Evolutionary conservation across 2,113 vertebrate species (phyloP), one percentile per base, ranked within the genome.

Genomic region (Cercocebus atys): DNA sequence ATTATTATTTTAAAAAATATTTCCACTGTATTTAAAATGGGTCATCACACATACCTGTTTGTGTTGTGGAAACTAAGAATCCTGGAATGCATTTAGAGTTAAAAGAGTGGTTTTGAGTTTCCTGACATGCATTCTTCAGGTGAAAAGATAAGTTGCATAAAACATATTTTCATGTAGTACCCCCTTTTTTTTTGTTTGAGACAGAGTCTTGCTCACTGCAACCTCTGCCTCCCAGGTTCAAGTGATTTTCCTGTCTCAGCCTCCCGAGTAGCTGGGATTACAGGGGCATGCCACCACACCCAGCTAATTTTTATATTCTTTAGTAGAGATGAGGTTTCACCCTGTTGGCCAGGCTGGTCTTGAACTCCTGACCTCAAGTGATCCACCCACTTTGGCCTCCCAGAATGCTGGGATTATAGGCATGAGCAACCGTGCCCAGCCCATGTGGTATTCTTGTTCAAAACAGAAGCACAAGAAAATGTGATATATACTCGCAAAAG

Each of bases 1-100:
- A 94, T 81, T 55, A 76, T 91, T 84, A 88, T 72, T 97, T 90
- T 3, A 2, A 40, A 90, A 85, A 94, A 90, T 86, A 93, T 95
- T 94, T 93, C 75, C 81, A 40, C 78, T 40, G 13, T 59, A 32
- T 70, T 90, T 95, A 93, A 81, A 45, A 50, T 81, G 87, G 91
- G 32, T 84, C 76, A 84, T 73, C 72, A 88, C 78, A 40, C 30
- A 50, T 40, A 17, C 12, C 55, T 88, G 61, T 66, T 32, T 43
- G 45, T 90, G 73, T 22, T 78, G 47, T 50, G 23, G 82, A 90
- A 93, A 94, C 55, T 88, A 80, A 90, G 81, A 93, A 61, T 90
- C 57, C 86, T 70, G 72, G 89, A 93, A 96, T 91, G 89, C 30
- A 59, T 82, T 55, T 86, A 76, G 73, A 84, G 38, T 20, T 20